Evolutionary conservation across 2,113 vertebrate genomes (phyloP).

Genomic region (Bettongia penicillata): DNA sequence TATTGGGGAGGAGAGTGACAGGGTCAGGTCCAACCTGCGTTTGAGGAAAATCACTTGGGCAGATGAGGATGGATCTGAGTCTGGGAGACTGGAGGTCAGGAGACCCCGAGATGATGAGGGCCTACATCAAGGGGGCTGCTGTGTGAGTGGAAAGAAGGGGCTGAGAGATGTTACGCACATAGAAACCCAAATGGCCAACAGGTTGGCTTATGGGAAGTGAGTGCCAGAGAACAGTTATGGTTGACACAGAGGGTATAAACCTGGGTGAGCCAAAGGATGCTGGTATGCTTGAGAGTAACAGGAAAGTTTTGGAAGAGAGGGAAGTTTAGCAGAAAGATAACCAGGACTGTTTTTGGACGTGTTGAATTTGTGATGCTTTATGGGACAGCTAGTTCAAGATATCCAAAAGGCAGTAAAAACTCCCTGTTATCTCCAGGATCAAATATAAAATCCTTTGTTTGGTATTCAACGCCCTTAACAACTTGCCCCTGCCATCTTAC

Average conservation of each 20-base stretch:
- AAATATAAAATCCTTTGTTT: not conserved
- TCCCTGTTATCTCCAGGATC: not conserved
- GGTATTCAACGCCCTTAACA: not conserved
- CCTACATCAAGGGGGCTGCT: too few species aligned
- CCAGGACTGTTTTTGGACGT: not conserved
- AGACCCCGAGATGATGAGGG: not conserved
- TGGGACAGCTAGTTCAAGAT: not conserved
- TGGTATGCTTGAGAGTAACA: not conserved
- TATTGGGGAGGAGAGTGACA: not conserved
- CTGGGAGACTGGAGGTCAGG: not conserved
- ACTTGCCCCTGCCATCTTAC: not conserved
- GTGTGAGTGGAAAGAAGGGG: not conserved
- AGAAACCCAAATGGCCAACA: too few species aligned
- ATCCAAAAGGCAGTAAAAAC: not conserved
- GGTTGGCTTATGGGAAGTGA: not conserved
- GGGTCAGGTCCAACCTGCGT: not conserved
- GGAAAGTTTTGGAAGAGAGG: not conserved
- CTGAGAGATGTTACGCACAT: not conserved
- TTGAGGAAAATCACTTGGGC: not conserved
- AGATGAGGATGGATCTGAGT: not conserved
- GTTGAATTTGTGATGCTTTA: not conserved
- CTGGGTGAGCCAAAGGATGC: not conserved
- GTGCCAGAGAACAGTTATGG: not conserved
- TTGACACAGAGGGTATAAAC: not conserved
- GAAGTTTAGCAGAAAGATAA: not conserved